A percentile compares a stretch with the other conserved stretches of the same genome.
phyloP scores from a whole-genome alignment of 2,797 vertebrate genomes.

The Halcyon badia region DNA sequence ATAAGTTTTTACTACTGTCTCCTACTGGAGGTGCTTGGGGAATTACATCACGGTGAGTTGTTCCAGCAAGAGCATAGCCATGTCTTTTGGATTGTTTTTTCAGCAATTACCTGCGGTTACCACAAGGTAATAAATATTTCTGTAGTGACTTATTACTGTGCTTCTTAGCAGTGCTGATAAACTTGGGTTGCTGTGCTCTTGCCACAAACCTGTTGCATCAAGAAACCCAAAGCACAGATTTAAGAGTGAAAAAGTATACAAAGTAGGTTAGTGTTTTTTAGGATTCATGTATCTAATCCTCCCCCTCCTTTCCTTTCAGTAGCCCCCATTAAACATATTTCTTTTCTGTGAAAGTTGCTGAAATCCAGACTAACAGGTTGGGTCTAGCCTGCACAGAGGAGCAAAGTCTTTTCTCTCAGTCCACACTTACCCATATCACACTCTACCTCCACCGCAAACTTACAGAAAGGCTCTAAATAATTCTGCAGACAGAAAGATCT shows the following conservation, averaged over 20 bases:
- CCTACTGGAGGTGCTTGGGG: slow-evolving; percentile 59
- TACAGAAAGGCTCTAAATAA: background rate
- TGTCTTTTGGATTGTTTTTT: slow-evolving; percentile 49
- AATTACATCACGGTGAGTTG: slow-evolving; percentile 70
- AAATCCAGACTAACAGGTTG: background rate
- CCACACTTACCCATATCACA: background rate
- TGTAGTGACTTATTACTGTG: slow-evolving; percentile 47
- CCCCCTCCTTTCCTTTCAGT: background rate
- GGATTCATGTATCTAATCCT: background rate
- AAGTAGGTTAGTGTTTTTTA: background rate
- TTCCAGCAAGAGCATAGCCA: slow-evolving; percentile 51
- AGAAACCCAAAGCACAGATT: background rate
- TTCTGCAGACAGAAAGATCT: background rate
- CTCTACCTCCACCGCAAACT: background rate
- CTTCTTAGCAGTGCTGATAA: slow-evolving; percentile 43
- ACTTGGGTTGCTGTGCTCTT: background rate
- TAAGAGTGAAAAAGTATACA: background rate
- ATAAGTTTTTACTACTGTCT: slow-evolving; percentile 74
- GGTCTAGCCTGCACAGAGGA: background rate
- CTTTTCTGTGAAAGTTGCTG: background rate
- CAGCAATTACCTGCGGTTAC: slow-evolving; percentile 43
- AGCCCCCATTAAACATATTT: background rate
- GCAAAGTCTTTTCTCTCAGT: background rate
- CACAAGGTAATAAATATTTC: slow-evolving; percentile 58
- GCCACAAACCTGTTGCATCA: background rate